phyloP scores from a whole-genome alignment of 1,140 invertebrate species.

The Cotesia typhae region DNA sequence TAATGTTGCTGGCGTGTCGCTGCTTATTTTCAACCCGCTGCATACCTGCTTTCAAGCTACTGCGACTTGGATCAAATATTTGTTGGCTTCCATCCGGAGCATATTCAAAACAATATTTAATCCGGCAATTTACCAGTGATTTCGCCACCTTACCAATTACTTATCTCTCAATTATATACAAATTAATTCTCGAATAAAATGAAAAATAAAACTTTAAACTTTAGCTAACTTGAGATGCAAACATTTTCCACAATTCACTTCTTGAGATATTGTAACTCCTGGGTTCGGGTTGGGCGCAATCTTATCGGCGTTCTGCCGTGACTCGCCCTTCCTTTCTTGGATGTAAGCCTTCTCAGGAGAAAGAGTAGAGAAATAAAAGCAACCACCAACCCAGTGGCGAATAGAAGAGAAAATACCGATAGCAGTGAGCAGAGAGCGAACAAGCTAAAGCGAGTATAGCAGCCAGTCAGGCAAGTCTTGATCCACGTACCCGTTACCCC shows the following conservation, averaged over 20 bases:
- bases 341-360: neutral
- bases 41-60: constrained; percentile 62
- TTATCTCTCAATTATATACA: constrained; percentile 27
- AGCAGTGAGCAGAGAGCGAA: constrained; percentile 29
- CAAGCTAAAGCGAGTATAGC: constrained; percentile 40
- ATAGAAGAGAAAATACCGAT: constrained; percentile 35
- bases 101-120: constrained; percentile 35
- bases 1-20: constrained; percentile 63
- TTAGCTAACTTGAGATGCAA: constrained; percentile 43
- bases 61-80: constrained; percentile 52
- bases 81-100: constrained; percentile 60
- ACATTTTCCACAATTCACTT: constrained; percentile 51
- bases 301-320: constrained; percentile 56
- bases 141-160: constrained; percentile 24
- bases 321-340: constrained; percentile 40
- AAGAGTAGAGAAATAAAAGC: constrained; percentile 4
- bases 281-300: constrained; percentile 52
- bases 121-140: neutral
- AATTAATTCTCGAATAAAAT: too few relatives aligned
- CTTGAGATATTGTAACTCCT: constrained; percentile 59
- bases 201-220: neutral
- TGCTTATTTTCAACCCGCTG: constrained; percentile 63
- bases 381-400: constrained; percentile 5
- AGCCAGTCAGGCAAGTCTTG: constrained; percentile 52
- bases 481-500: constrained; percentile 55